phyloP scores from a whole-genome alignment of 37 sponge, comb jelly and placozoan species.

The Spongilla lacustris region DNA sequence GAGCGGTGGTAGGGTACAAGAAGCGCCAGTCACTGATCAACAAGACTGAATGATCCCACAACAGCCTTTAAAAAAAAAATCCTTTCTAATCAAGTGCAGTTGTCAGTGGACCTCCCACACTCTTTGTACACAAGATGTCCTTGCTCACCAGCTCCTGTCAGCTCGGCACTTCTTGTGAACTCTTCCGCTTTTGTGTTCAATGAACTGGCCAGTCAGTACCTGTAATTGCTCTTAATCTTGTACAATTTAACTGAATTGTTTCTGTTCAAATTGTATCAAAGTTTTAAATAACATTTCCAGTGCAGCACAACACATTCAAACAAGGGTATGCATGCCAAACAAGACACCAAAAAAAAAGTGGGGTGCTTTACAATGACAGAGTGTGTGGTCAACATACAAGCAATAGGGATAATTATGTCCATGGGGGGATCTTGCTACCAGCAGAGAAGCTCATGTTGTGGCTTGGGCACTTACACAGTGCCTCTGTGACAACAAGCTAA shows the following conservation, averaged over 20 bases:
- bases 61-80: too few relatives aligned
- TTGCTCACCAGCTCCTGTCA: not conserved
- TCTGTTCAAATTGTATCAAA: not conserved
- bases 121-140: too few relatives aligned
- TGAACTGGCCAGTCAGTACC: not conserved
- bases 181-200: not conserved
- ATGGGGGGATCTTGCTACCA: not conserved
- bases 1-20: slow-evolving; percentile 49
- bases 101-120: too few relatives aligned
- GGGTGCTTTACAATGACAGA: not conserved
- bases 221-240: not conserved
- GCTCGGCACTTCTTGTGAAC: not conserved
- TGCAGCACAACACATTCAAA: not conserved
- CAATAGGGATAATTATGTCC: not conserved
- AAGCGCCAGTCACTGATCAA: not conserved
- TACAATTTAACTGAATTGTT: not conserved
- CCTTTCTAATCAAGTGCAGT: not conserved
- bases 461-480: not conserved
- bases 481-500: not conserved
- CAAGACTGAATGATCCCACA: not conserved
- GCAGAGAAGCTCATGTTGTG: not conserved
- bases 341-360: not conserved
- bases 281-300: not conserved
- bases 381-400: not conserved
- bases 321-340: not conserved